A percentile compares a stretch with the other conserved stretches of the same genome.
phyloP scores from a whole-genome alignment of 2,113 vertebrate genomes.

The Channa maculata region DNA sequence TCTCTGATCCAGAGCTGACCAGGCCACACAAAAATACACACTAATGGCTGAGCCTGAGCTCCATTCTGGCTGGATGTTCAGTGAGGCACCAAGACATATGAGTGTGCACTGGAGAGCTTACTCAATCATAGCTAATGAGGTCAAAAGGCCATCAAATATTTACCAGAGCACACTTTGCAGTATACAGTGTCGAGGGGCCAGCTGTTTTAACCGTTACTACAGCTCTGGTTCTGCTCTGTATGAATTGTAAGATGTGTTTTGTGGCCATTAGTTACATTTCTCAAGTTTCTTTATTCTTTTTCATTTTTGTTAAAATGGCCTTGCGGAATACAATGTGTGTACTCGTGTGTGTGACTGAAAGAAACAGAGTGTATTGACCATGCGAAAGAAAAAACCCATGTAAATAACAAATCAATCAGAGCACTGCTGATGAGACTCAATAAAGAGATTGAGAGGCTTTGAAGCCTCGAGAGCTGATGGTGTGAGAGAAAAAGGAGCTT shows the following conservation, averaged over 20 bases:
- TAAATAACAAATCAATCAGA: slow-evolving; percentile 68
- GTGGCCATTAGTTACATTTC: slow-evolving; percentile 47
- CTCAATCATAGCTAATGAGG: slow-evolving; percentile 80
- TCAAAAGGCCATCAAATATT: slow-evolving; percentile 82
- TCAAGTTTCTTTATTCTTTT: slow-evolving; percentile 38
- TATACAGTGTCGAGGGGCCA: slow-evolving; percentile 59
- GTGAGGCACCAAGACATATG: slow-evolving; percentile 73
- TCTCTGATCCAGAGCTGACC: slow-evolving; percentile 62
- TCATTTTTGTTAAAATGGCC: slow-evolving; percentile 35
- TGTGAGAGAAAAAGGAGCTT: slow-evolving; percentile 40
- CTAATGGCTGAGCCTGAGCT: slow-evolving; percentile 57
- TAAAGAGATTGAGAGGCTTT: slow-evolving; percentile 65
- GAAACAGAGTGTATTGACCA: slow-evolving; percentile 45
- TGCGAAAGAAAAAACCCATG: slow-evolving; percentile 55
- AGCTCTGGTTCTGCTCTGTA: slow-evolving; percentile 28
- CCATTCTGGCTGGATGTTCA: slow-evolving; percentile 46
- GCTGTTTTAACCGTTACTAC: slow-evolving; percentile 42
- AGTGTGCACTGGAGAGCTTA: slow-evolving; percentile 64
- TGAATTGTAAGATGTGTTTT: slow-evolving; percentile 66
- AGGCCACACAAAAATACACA: slow-evolving; percentile 60
- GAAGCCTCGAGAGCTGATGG: slow-evolving; percentile 59
- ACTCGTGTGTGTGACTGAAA: slow-evolving; percentile 13
- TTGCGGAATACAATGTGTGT: slow-evolving; percentile 38
- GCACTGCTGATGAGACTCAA: slow-evolving; percentile 63
- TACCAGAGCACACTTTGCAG: slow-evolving; percentile 66